phyloP scores from a whole-genome alignment of 2,797 vertebrate species.

The Calcarius lapponicus region DNA sequence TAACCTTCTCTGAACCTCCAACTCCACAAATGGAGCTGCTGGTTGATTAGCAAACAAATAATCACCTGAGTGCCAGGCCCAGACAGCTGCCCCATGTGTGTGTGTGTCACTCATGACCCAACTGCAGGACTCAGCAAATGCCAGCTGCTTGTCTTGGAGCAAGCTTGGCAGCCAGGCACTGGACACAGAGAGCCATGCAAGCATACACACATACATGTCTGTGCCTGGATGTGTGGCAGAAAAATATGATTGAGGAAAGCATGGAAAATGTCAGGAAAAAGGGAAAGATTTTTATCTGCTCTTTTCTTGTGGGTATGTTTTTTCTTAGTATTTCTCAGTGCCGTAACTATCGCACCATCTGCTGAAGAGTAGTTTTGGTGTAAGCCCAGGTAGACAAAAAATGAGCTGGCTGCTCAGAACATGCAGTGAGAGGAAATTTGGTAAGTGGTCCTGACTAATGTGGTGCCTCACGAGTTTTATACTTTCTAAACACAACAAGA shows the following conservation, averaged over 20 bases:
- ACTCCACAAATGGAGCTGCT: neutral
- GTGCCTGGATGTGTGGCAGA: neutral
- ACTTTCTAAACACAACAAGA: neutral
- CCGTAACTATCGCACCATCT: neutral
- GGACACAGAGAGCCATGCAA: neutral
- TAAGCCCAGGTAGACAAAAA: neutral
- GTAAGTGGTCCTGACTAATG: neutral
- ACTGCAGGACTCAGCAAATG: constrained; percentile 15
- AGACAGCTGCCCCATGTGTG: constrained; percentile 41
- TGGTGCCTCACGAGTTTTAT: neutral
- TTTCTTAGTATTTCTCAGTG: neutral
- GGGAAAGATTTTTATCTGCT: neutral
- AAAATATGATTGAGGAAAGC: neutral
- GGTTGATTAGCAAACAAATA: constrained; percentile 44
- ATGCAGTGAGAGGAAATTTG: neutral
- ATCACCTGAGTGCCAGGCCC: constrained; percentile 41
- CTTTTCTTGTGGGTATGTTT: neutral
- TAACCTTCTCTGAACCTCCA: neutral
- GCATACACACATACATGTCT: fast-evolving
- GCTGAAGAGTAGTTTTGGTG: neutral
- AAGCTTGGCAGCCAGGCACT: neutral
- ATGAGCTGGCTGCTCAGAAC: neutral
- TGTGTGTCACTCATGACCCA: constrained; percentile 5
- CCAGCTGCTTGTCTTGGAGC: constrained; percentile 34
- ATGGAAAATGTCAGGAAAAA: neutral